These are phyloP conservation scores for Cephalotes varians DNA, from an alignment of 2,888 invertebrate species.

Conservation along the genomic window DNA sequence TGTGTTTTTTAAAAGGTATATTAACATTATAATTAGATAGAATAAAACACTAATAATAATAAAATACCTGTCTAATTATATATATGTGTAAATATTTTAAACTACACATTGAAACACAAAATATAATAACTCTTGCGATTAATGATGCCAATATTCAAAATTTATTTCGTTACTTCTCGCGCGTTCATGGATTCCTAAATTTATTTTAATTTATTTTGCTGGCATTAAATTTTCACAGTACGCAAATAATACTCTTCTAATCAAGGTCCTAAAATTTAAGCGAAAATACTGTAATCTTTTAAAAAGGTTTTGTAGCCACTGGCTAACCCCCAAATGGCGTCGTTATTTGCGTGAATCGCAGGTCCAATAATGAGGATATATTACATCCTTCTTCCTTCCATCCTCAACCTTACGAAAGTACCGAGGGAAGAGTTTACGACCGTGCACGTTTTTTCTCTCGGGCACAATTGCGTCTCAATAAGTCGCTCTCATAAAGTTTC, in stretches of 20 bases:
- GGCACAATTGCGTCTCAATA: constrained; percentile 47
- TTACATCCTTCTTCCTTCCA: constrained; percentile 27
- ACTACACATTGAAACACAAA: neutral
- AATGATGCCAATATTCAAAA: neutral
- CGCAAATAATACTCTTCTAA: neutral
- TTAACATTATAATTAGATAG: neutral
- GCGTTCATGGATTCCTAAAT: neutral
- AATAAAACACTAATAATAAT: neutral
- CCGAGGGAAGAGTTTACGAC: constrained; percentile 55
- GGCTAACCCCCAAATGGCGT: constrained; percentile 47
- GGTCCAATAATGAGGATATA: constrained; percentile 65
- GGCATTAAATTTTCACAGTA: constrained; percentile 2
- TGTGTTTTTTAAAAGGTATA: neutral
- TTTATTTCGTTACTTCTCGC: neutral
- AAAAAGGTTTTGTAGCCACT: constrained; percentile 45
- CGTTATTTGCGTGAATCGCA: constrained; percentile 37
- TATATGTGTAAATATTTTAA: neutral
- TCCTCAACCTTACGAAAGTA: neutral
- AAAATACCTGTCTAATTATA: neutral
- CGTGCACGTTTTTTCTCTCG: constrained; percentile 36
- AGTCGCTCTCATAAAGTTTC: constrained; percentile 27
- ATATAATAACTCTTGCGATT: neutral
- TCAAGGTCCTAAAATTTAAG: constrained; percentile 23
- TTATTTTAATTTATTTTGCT: constrained; percentile 26
- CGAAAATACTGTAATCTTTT: constrained; percentile 20